A percentile compares a stretch with the other conserved stretches of the same genome.
Evolutionary conservation across 2,888 invertebrate genomes (phyloP).

Genomic region (Nasonia oneida): DNA sequence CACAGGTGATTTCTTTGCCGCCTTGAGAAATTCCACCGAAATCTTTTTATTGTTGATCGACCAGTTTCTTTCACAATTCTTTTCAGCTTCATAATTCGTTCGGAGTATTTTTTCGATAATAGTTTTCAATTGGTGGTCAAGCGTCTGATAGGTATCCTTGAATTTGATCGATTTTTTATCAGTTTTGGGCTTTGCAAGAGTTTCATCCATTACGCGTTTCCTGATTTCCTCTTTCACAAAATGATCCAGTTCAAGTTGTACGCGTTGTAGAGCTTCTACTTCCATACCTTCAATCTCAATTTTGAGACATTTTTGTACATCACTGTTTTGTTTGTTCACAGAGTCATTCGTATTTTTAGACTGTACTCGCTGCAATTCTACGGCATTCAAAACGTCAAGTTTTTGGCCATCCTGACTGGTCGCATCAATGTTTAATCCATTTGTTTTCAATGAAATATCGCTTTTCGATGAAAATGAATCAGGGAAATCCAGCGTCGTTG

Average conservation of each 20-base stretch:
- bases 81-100: constrained; percentile 70
- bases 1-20: constrained; percentile 68
- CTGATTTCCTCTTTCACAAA: constrained; percentile 74
- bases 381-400: constrained; percentile 75
- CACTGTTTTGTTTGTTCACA: constrained; percentile 16
- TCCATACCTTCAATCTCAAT: constrained; percentile 76
- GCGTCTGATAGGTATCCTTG: constrained; percentile 66
- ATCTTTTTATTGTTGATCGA: constrained; percentile 63
- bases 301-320: constrained; percentile 73
- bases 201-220: constrained; percentile 23
- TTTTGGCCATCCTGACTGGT: constrained; percentile 70
- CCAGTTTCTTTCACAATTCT: neutral
- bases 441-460: constrained; percentile 57
- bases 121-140: constrained; percentile 72
- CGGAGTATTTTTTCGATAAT: constrained; percentile 74
- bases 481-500: constrained; percentile 71
- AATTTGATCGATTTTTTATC: constrained; percentile 47
- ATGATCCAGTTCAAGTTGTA: constrained; percentile 72
- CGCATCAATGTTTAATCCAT: constrained; percentile 64
- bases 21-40: constrained; percentile 69
- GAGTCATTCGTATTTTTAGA: constrained; percentile 60
- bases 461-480: constrained; percentile 44
- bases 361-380: constrained; percentile 72
- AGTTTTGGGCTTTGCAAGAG: neutral
- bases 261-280: constrained; percentile 69